phyloP scores from a whole-genome alignment of 2,888 invertebrate genomes.

The Nemotelus pantherinus region DNA sequence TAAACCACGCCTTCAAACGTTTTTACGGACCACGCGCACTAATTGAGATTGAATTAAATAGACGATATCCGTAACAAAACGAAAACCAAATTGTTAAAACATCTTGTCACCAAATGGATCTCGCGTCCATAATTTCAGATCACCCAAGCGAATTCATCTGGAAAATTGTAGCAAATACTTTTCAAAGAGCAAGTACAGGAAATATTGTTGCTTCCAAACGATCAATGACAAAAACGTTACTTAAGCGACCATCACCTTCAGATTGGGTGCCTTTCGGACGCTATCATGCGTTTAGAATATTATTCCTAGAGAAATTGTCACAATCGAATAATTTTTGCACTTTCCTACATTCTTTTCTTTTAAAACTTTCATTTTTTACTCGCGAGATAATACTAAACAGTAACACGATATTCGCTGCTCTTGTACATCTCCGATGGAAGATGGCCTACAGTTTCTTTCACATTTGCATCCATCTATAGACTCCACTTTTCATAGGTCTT shows the following conservation, averaged over 20 bases:
- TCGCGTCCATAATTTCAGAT: neutral
- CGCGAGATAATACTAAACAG: neutral
- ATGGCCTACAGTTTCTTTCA: slow-evolving; percentile 4
- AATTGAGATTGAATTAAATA: too few species aligned
- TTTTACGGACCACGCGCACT: too few species aligned
- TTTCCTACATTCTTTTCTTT: slow-evolving; percentile 18
- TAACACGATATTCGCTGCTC: neutral
- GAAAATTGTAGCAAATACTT: neutral
- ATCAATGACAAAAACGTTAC: too few species aligned
- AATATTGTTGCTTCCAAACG: too few species aligned
- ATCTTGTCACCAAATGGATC: too few species aligned
- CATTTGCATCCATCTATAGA: slow-evolving; percentile 4
- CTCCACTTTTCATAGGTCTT: neutral
- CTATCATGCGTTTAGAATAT: slow-evolving; percentile 5
- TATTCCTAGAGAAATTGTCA: slow-evolving; percentile 19
- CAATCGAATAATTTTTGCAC: slow-evolving; percentile 27
- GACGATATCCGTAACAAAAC: too few species aligned
- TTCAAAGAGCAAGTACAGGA: too few species aligned
- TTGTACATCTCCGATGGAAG: neutral
- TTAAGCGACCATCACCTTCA: too few species aligned
- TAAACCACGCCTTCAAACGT: too few species aligned
- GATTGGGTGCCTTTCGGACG: too few species aligned
- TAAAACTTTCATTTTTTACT: slow-evolving; percentile 29
- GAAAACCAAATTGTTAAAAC: too few species aligned
- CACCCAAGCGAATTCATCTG: neutral